phyloP scores from a whole-genome alignment of 2,113 vertebrate species.

The Peromyscus leucopus region DNA sequence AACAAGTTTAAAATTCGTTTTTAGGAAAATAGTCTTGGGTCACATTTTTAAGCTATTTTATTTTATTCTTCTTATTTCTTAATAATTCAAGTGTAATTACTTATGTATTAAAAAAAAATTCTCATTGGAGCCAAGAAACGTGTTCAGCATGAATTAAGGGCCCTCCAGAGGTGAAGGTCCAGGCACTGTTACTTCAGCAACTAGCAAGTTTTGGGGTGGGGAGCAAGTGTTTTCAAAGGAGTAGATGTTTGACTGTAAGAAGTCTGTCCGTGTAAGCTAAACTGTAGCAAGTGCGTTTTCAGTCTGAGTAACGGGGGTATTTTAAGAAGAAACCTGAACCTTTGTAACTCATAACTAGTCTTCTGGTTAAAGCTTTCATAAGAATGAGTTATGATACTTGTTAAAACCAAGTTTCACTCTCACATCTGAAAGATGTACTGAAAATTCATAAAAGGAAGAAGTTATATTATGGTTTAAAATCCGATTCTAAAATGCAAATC shows the following conservation, averaged over 20 bases:
- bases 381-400: constrained; percentile 41
- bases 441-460: neutral
- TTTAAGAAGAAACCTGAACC: constrained; percentile 75
- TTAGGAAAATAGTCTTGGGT: neutral
- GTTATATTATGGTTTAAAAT: constrained; percentile 22
- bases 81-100: neutral
- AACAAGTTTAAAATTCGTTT: neutral
- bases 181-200: neutral
- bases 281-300: constrained; percentile 76
- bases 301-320: constrained; percentile 78
- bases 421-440: constrained; percentile 30
- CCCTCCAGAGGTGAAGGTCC: neutral
- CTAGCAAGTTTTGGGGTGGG: neutral
- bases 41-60: neutral
- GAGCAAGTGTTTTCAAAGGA: constrained; percentile 49
- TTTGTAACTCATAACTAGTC: constrained; percentile 72
- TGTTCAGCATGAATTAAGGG: constrained; percentile 20
- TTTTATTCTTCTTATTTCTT: neutral
- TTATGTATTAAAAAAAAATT: neutral
- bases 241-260: constrained; percentile 54
- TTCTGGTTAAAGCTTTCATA: constrained; percentile 74
- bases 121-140: neutral
- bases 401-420: constrained; percentile 72
- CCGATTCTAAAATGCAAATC: neutral
- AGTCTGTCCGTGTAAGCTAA: constrained; percentile 68